Conservation (phyloP, 2,888 invertebrate species). For the Chromoteleia sp. region DNA sequence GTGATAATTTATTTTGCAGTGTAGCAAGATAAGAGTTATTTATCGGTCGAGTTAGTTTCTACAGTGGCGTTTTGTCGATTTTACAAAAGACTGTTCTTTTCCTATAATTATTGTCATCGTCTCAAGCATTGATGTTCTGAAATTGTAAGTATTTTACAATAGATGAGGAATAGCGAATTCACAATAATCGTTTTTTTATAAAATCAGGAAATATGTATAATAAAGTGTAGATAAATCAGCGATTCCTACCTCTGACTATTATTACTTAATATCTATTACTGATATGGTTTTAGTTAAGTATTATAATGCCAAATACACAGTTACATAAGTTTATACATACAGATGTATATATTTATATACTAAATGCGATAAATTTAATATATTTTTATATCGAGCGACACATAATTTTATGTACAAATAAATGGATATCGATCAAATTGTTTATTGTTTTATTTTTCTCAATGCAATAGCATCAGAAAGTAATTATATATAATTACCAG, state of each 20-base stretch:
- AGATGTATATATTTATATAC: constrained; percentile 21
- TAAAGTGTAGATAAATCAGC: constrained; percentile 12
- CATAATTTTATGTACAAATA: constrained; percentile 13
- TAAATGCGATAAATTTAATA: constrained; percentile 9
- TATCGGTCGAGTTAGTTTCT: constrained; percentile 8
- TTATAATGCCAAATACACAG: constrained; percentile 52
- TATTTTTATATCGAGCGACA: constrained; percentile 22
- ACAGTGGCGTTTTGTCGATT: background rate
- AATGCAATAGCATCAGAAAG: no score
- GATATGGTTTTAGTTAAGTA: constrained; percentile 42
- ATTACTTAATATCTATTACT: constrained; percentile 18
- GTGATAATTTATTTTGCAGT: constrained; percentile 20
- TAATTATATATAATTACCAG: no score
- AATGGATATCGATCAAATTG: background rate
- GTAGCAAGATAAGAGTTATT: background rate
- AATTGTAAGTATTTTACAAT: constrained; percentile 15
- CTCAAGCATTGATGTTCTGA: constrained; percentile 10
- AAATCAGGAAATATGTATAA: background rate
- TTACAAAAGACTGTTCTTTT: constrained; percentile 22
- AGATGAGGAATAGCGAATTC: background rate
- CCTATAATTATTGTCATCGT: background rate
- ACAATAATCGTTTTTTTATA: background rate
- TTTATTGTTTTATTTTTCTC: constrained; percentile 8
- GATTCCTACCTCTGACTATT: constrained; percentile 10
- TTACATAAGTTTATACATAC: constrained; percentile 14